Conservation (phyloP, 2,797 vertebrate species). For the Natrix natrix region DNA sequence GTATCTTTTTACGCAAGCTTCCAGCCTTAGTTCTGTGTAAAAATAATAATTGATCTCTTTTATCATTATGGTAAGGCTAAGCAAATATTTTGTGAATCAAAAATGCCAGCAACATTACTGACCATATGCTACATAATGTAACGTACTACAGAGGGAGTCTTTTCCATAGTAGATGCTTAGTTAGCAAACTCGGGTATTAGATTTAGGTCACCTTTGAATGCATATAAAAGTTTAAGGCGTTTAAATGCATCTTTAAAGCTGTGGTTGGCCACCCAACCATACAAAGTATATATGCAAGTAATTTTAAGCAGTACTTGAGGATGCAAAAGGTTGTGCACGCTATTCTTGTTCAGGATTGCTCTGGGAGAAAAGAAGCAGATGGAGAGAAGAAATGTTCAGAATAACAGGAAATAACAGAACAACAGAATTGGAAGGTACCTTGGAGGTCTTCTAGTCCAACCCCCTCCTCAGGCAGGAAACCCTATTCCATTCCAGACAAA, state of each 20-base stretch:
- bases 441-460: neutral
- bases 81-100: neutral
- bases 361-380: neutral
- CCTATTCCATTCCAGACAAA: neutral
- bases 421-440: neutral
- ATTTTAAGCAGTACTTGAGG: neutral
- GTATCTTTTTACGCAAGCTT: neutral
- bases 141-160: neutral
- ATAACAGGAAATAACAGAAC: neutral
- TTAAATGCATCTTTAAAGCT: neutral
- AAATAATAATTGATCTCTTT: neutral
- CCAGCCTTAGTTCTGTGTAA: neutral
- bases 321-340: no score
- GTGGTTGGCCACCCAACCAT: neutral
- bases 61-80: neutral
- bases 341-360: neutral
- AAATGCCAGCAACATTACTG: neutral
- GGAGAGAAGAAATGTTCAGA: neutral
- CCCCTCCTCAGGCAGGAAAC: neutral
- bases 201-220: neutral
- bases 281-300: neutral
- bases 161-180: neutral
- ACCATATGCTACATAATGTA: neutral
- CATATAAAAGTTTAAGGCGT: neutral
- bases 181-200: neutral